Conservation (phyloP, 37 sponge, comb jelly and placozoan genomes). For the Chondrilla cf. caribensis region DNA sequence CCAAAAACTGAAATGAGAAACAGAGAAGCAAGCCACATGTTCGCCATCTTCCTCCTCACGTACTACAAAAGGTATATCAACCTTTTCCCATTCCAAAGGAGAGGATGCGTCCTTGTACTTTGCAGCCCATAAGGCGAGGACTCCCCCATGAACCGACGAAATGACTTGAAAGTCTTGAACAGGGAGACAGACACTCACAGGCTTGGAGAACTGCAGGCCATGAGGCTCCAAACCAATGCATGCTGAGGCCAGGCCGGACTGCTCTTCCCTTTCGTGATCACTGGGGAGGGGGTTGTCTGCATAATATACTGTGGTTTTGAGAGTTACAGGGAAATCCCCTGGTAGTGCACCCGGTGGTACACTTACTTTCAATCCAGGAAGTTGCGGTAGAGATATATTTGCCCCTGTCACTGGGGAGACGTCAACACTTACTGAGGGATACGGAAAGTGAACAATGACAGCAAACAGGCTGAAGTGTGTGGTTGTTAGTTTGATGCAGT, state of each 20-base stretch:
- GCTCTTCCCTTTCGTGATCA: neutral
- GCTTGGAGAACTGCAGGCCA: slow-evolving; percentile 29
- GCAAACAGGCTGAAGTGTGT: slow-evolving; percentile 65
- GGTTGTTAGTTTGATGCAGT: slow-evolving; percentile 41
- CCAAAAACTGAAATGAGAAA: slow-evolving; percentile 51
- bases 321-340: neutral
- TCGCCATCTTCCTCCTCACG: neutral
- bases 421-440: slow-evolving; percentile 16
- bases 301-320: slow-evolving; percentile 45
- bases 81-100: neutral
- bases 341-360: slow-evolving; percentile 19
- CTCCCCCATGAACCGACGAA: neutral
- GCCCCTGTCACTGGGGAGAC: slow-evolving; percentile 20
- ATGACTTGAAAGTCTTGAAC: slow-evolving; percentile 36
- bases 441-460: slow-evolving; percentile 3
- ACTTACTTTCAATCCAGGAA: slow-evolving; percentile 29
- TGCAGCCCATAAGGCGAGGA: slow-evolving; percentile 23
- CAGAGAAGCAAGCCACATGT: slow-evolving; percentile 23
- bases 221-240: slow-evolving; percentile 62
- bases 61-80: neutral
- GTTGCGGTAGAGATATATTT: slow-evolving; percentile 22
- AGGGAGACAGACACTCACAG: slow-evolving; percentile 40
- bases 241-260: slow-evolving; percentile 26
- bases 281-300: slow-evolving; percentile 2
- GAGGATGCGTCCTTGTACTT: neutral